Evolutionary conservation across 2,797 vertebrate genomes (phyloP), one percentile per base, ranked within the genome.

Genomic region (Anableps anableps): DNA sequence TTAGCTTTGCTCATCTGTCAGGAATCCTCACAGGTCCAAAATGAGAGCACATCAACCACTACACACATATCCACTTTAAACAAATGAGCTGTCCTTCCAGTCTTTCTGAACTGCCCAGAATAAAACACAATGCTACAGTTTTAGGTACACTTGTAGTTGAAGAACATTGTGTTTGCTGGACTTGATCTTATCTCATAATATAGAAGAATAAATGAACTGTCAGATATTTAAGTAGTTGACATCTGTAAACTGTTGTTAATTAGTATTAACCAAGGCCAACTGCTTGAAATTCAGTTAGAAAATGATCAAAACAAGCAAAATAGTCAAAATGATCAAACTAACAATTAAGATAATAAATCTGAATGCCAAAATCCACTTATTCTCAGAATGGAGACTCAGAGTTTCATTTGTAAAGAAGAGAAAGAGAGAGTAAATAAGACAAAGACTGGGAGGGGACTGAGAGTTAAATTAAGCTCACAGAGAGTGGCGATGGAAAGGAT

Each of bases 391-490:
- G 70, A 58, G 55, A 45, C n/a, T n/a, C 23, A 1, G n/a, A 74
- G 41, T 64, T 14, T 76, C 43, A 77, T 29, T 50, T 79, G 68
- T 77, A 66, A 77, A 83, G 76, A 76, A 8, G 14, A 82, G 45
- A 34, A 62, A 72, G 51, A 80, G 19, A 72, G 75, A 77, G 58
- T 31, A 10, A 83, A 76, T 78, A 53, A 79, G 72, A 79, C 19
- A 62, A 60, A 19, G 53, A 77, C 75, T 74, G 41, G 43, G 17
- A 31, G 68, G 19, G 78, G 85, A 80, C 83, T 38, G 34, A 72
- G 74, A 75, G 77, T 83, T 88, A 75, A 85, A 86, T 86, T 77
- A 74, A 73, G 64, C 60, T 81, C n/a, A 60, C n/a, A 81, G 64
- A 81, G 64, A 71, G 71, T 45, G 60, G 41, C 45, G 38, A 76